Percentiles rank a stretch among this genome's conserved stretches.
These are phyloP conservation scores for Bombyx huttoni DNA, from an alignment of 2,888 invertebrate species.

Conservation along the genomic window DNA sequence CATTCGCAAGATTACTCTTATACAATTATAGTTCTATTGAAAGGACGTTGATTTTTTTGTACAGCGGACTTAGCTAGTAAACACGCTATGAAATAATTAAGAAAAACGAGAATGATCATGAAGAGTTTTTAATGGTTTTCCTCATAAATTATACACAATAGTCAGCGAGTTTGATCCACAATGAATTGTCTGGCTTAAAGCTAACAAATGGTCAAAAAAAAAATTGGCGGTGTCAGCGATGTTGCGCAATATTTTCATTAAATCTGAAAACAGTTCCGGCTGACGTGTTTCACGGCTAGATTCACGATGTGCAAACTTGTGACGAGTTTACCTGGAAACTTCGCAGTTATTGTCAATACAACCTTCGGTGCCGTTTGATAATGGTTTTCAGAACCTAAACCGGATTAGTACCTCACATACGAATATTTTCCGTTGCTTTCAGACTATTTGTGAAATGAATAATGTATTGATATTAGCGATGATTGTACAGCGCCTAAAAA, in stretches of 20 bases:
- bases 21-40: neutral
- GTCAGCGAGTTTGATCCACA: too few relatives aligned
- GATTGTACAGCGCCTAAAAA: too few relatives aligned
- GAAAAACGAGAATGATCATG: neutral
- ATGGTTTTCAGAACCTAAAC: neutral
- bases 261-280: neutral
- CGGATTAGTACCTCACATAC: neutral
- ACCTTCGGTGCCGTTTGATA: slow-evolving; percentile 6
- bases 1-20: slow-evolving; percentile 16
- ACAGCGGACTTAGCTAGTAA: neutral
- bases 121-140: too few relatives aligned
- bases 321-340: slow-evolving; percentile 21
- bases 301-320: slow-evolving; percentile 14
- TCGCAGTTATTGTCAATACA: slow-evolving; percentile 18
- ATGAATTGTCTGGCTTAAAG: too few relatives aligned
- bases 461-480: too few relatives aligned
- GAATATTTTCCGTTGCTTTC: neutral
- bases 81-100: neutral
- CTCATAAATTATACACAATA: too few relatives aligned
- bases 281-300: neutral
- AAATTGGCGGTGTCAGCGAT: neutral
- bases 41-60: neutral
- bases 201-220: neutral
- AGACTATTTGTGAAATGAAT: too few relatives aligned
- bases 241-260: neutral